Base-by-base conservation (phyloP, 2,113 vertebrate species). In the Anoura caudifer region DNA sequence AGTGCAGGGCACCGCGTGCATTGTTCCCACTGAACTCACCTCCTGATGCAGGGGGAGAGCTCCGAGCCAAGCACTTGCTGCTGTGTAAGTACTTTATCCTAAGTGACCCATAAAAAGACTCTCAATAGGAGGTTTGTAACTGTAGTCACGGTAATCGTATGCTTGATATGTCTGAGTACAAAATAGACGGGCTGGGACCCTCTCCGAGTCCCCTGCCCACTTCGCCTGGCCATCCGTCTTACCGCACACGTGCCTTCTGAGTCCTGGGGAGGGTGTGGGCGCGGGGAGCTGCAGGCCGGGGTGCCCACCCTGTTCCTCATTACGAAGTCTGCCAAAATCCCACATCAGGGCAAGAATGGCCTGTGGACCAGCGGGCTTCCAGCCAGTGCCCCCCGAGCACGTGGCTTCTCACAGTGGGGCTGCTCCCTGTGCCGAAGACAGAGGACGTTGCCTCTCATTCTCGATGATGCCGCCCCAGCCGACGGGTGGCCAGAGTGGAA, bases 21-120 rank as follows among this genome's bases (percentile, higher is more conserved):
- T 98, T 99, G 98, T 98, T 98, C 97, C 98, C 98, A 98, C 97
- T 61, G 96, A 98, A 97, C 98, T 98, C 98, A 98, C 97, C 98
- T 98, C 98, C 97, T 97, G 98, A 98, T 98, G 98, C 98, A 98
- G 98, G 97, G 96, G 98, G 98, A 98, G 99, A 99, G 98, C 98
- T 97, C 98, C 98, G 98, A 98, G 98, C 96, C 98, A 97, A 98
- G 98, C 98, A 98, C 97, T 98, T 98, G 98, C 50, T 80, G 97
- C 95, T 98, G 97, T 97, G 67, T 98, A 98, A 98, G 98, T 98
- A 98, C 98, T 98, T 99, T 98, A 99, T 99, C 98, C 98, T 98
- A 99, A 99, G 98, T 98, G 99, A 99, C 98, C 99, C 99, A 99
- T 99, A 98, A 98, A 98, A 98, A 95, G 98, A 98, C 98, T 98